Conservation (phyloP, 2,113 vertebrate species). For the Seriola rivoliana region DNA sequence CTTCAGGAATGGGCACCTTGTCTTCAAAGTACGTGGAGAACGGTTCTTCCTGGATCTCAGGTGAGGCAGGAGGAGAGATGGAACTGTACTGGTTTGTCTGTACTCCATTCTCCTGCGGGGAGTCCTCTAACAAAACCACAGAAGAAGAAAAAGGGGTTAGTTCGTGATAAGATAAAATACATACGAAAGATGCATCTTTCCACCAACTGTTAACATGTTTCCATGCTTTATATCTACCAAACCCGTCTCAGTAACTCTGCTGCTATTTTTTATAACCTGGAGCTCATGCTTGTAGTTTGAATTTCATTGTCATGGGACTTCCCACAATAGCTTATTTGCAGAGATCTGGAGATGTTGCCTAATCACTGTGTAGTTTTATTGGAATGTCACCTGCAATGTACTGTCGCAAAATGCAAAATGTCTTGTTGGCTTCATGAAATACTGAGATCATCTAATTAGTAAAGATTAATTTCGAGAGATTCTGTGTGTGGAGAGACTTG, state of each 20-base stretch:
- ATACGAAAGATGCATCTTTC: too few relatives aligned
- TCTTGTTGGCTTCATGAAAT: background rate
- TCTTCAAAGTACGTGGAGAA: slow-evolving; percentile 93
- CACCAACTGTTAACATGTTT: background rate
- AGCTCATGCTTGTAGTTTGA: background rate
- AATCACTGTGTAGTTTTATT: background rate
- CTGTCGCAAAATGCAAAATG: background rate
- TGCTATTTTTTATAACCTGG: background rate
- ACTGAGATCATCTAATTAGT: background rate
- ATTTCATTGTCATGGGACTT: background rate
- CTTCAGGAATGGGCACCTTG: slow-evolving; percentile 91
- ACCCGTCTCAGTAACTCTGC: background rate
- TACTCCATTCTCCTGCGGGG: slow-evolving; percentile 71
- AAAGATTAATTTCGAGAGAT: background rate
- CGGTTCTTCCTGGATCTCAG: slow-evolving; percentile 64
- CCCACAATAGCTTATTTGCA: background rate
- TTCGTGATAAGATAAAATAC: background rate
- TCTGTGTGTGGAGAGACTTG: too few relatives aligned
- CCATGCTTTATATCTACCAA: background rate
- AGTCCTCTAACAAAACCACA: slow-evolving; percentile 67
- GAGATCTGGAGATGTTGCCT: background rate
- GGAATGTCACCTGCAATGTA: background rate
- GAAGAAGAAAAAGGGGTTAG: background rate
- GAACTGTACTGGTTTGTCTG: slow-evolving; percentile 77
- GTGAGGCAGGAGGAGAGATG: slow-evolving; percentile 72